Evolutionary conservation across 2,888 invertebrate genomes (phyloP), one percentile per base, ranked within the genome.

Genomic region (Podotricha telesiphe): DNA sequence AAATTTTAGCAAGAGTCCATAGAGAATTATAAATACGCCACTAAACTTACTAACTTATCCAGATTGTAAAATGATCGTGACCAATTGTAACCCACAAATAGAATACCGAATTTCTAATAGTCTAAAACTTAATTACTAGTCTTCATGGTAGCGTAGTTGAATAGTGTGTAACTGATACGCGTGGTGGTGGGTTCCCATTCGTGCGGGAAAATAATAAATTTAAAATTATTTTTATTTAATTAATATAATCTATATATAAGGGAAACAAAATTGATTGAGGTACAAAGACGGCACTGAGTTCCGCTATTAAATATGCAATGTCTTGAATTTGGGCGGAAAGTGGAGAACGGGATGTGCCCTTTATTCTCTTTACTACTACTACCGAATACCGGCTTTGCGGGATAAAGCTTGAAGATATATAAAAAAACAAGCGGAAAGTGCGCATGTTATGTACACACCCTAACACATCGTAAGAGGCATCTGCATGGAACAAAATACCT

Each of bases 11-110:
- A 48, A 66, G 37, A 67, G 63, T 34, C 75, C 74, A 71, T 75
- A 68, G 40, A 67, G 53, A 75, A 75, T 75, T 70, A 71, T 59
- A 73, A 75, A 75, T 73, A 74, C 68, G 72, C 70, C 71, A 69
- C 71, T 71, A 75, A 75, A 73, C 45, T 67, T 28, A 56, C 40
- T 59, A 17, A 65, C 53, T 72, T 71, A 70, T 75, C 67, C 72
- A 70, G 62, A 73, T 69, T 48, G 37, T 58, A 37, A 63, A 65
- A 65, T 17, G 47, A 40, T 65, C 65, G 47, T 53, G 59, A 62
- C 66, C 47, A 67, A 67, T 62, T 62, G 45, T 59, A 59, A 62
- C 45, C 50, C 11, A 45, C 51, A 42, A 67, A 67, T n/a, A 34
- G 59, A 53, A 53, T 62, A 62, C 53, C 37, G 62, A 48, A 28